These are phyloP conservation scores for Kuschelorhynchus macadamiae DNA, from an alignment of 2,888 invertebrate species.

Conservation along the genomic window DNA sequence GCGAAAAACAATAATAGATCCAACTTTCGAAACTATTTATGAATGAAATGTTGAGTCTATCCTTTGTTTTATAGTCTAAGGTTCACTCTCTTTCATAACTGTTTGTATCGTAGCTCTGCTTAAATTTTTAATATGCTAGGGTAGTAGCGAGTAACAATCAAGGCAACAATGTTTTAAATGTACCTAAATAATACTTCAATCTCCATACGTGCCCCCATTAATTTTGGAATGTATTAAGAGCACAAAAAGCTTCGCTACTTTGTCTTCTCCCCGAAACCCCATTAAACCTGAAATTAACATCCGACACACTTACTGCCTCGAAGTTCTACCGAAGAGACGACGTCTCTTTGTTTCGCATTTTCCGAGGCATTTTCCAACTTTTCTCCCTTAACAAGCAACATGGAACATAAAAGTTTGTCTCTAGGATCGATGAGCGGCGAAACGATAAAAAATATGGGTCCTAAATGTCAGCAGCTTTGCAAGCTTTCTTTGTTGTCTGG, in stretches of 20 bases:
- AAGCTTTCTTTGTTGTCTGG: slow-evolving; percentile 47
- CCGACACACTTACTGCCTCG: slow-evolving; percentile 18
- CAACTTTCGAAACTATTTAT: too few species aligned
- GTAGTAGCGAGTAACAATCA: too few species aligned
- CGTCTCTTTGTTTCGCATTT: slow-evolving; percentile 32
- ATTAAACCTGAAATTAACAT: slow-evolving; percentile 17
- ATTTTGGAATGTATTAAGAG: background rate
- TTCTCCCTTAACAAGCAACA: slow-evolving; percentile 35
- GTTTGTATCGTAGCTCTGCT: too few species aligned
- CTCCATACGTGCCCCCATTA: too few species aligned
- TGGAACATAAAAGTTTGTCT: slow-evolving; percentile 34
- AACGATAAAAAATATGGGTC: slow-evolving; percentile 43
- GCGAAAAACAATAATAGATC: too few species aligned
- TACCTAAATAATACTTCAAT: too few species aligned
- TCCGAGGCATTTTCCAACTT: slow-evolving; percentile 30
- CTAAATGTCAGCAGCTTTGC: slow-evolving; percentile 47
- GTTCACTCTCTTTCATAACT: too few species aligned
- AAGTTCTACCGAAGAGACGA: background rate
- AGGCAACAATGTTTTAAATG: too few species aligned
- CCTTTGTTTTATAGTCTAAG: too few species aligned
- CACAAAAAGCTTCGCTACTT: background rate
- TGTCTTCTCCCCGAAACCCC: slow-evolving; percentile 7
- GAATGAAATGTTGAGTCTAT: too few species aligned
- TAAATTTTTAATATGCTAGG: too few species aligned
- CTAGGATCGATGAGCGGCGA: slow-evolving; percentile 38